These are phyloP conservation scores for Tangara arthus DNA, from an alignment of 2,797 vertebrate species.

Conservation along the genomic window DNA sequence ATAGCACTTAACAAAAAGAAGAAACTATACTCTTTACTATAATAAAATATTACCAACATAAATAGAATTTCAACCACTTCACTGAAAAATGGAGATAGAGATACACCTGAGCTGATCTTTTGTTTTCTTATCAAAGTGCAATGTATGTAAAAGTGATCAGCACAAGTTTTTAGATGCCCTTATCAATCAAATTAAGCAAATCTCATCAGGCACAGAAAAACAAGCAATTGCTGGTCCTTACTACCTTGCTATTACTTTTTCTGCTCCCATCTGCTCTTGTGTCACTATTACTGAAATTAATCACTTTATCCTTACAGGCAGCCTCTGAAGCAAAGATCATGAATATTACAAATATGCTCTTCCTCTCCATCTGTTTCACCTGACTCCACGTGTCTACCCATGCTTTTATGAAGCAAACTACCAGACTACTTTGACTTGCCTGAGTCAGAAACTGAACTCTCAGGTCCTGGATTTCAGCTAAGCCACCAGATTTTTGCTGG, in stretches of 20 bases:
- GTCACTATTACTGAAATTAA: background rate
- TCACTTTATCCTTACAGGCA: background rate
- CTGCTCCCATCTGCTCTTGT: background rate
- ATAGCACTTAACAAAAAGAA: background rate
- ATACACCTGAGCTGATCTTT: background rate
- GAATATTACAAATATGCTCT: background rate
- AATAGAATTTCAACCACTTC: background rate
- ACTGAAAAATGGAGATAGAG: background rate
- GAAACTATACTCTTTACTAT: background rate
- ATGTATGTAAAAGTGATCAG: background rate
- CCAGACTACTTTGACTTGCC: background rate
- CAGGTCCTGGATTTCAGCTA: background rate
- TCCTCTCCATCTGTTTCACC: background rate
- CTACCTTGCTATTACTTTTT: background rate
- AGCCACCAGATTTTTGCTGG: background rate
- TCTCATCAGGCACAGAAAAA: background rate
- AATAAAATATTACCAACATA: background rate
- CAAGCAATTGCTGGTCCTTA: background rate
- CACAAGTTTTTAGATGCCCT: background rate
- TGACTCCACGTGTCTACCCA: accelerated
- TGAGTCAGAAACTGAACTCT: background rate
- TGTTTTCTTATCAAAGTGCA: background rate
- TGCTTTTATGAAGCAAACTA: background rate
- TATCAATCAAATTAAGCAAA: background rate
- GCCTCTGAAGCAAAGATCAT: background rate